These are phyloP conservation scores for Muscina levida DNA, from an alignment of 2,888 invertebrate species.

Conservation along the genomic window DNA sequence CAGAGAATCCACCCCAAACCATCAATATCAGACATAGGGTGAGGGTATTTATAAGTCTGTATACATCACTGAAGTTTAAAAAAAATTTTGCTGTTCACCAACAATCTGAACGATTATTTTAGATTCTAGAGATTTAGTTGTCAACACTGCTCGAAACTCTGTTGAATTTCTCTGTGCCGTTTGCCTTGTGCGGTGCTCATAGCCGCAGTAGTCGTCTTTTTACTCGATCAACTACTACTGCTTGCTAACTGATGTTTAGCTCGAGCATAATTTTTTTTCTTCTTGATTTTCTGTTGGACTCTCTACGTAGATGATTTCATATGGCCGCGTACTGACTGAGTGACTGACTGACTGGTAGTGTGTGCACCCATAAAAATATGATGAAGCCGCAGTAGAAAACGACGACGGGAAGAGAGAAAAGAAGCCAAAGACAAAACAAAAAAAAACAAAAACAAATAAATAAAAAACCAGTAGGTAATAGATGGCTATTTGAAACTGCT, in stretches of 20 bases:
- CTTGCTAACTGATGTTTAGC: constrained; percentile 33
- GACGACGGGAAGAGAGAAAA: constrained; percentile 11
- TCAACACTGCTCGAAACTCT: constrained; percentile 8
- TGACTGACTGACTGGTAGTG: background rate
- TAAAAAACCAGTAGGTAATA: constrained; percentile 44
- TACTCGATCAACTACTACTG: background rate
- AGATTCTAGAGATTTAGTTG: too few relatives aligned
- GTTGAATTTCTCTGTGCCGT: constrained; percentile 44
- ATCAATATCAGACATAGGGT: too few relatives aligned
- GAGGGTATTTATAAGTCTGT: too few relatives aligned
- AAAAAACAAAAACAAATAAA: constrained; percentile 45
- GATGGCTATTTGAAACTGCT: constrained; percentile 51
- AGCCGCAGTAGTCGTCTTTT: background rate
- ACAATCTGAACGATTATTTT: too few relatives aligned
- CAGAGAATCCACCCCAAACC: too few relatives aligned
- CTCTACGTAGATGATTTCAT: constrained; percentile 34
- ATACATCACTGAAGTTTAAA: too few relatives aligned
- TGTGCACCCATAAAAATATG: constrained; percentile 8
- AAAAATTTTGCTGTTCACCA: too few relatives aligned
- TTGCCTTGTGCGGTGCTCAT: constrained; percentile 2
- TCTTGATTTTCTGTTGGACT: background rate
- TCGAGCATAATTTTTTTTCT: background rate
- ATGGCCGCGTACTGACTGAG: background rate
- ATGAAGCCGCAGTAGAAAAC: background rate
- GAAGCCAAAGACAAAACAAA: too few relatives aligned